A percentile compares a stretch with the other conserved stretches of the same genome.
Conservation (phyloP, 2,888 invertebrate species). For the Epinotia demarniana region DNA sequence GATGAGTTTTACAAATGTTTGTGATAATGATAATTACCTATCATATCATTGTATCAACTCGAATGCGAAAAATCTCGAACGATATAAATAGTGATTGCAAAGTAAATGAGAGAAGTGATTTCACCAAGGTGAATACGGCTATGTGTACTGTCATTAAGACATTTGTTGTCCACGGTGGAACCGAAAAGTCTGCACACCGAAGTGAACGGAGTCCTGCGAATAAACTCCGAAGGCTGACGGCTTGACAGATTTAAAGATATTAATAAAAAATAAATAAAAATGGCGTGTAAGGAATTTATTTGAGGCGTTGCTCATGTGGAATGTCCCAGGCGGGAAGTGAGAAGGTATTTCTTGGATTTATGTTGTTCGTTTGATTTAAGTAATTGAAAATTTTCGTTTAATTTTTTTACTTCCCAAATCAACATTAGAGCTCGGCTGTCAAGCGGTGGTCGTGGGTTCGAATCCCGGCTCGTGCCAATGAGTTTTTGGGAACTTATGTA, state of each 20-base stretch:
- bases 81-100: constrained; percentile 48
- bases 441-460: too few species aligned
- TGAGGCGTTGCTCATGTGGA: constrained; percentile 24
- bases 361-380: constrained; percentile 9
- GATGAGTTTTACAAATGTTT: too few species aligned
- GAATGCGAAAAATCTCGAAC: constrained; percentile 50
- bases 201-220: constrained; percentile 46
- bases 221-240: constrained; percentile 40
- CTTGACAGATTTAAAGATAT: constrained; percentile 40
- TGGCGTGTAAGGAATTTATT: constrained; percentile 25
- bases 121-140: constrained; percentile 58
- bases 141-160: constrained; percentile 53
- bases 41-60: constrained; percentile 9
- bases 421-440: neutral
- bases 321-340: constrained; percentile 16
- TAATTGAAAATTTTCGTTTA: constrained; percentile 4
- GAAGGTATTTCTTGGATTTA: constrained; percentile 24
- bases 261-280: constrained; percentile 28
- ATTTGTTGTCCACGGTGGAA: constrained; percentile 50
- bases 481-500: too few species aligned
- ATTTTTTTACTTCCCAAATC: neutral
- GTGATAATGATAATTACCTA: too few species aligned
- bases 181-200: constrained; percentile 46
- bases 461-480: too few species aligned
- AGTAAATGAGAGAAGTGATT: constrained; percentile 54